These are phyloP conservation scores for Aulostomus chinensis DNA, from an alignment of 2,797 vertebrate species.

Conservation along the genomic window DNA sequence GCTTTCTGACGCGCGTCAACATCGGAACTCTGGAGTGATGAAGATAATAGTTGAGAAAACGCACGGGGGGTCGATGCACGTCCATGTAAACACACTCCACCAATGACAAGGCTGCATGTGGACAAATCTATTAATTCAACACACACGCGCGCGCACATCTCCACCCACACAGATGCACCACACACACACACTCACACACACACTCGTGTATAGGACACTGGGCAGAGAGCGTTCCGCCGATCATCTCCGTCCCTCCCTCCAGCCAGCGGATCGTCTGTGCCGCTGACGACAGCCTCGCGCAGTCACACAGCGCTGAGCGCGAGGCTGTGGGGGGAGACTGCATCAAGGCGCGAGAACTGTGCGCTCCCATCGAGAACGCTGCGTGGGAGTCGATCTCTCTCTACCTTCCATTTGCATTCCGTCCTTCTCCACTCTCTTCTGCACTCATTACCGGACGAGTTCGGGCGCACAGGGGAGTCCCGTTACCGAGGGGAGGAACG, in stretches of 20 bases:
- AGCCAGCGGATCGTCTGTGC: constrained; percentile 49
- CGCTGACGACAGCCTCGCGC: constrained; percentile 64
- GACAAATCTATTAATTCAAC: too few species aligned
- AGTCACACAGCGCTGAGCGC: constrained; percentile 45
- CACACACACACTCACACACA: constrained; percentile 4
- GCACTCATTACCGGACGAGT: constrained; percentile 33
- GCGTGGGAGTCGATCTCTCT: constrained; percentile 68
- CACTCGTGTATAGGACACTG: constrained; percentile 46
- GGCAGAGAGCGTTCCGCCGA: constrained; percentile 51
- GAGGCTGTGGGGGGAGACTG: constrained; percentile 49
- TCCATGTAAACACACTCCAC: too few species aligned
- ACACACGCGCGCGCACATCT: not conserved
- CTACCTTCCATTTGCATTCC: constrained; percentile 39
- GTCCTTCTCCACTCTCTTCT: constrained; percentile 37
- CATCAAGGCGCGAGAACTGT: constrained; percentile 38
- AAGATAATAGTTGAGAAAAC: too few species aligned
- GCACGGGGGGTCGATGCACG: too few species aligned
- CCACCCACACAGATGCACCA: constrained; percentile 4
- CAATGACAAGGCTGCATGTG: too few species aligned
- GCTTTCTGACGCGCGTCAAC: too few species aligned
- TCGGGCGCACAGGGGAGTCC: constrained; percentile 43
- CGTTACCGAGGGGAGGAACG: constrained; percentile 33
- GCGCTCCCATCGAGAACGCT: constrained; percentile 40
- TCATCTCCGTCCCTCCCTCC: constrained; percentile 57
- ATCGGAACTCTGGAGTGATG: too few species aligned